phyloP scores from a whole-genome alignment of 2,888 invertebrate species.

The Spilarctia lutea region DNA sequence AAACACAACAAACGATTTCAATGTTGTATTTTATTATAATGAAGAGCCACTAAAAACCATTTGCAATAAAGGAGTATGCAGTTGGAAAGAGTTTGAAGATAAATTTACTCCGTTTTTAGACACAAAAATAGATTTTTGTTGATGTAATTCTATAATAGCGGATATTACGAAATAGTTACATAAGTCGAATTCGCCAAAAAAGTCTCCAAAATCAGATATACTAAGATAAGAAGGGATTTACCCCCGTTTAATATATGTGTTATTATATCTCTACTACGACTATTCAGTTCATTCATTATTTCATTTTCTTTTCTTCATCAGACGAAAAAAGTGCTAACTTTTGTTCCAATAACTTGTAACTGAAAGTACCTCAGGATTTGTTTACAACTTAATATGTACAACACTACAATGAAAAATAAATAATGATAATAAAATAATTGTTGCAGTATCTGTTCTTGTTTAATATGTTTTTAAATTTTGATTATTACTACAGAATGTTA shows the following conservation, averaged over 20 bases:
- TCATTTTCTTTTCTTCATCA: not conserved
- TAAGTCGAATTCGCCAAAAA: not conserved
- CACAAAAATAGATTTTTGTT: slow-evolving; percentile 64
- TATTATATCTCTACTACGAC: too few relatives aligned
- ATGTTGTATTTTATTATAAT: slow-evolving; percentile 74
- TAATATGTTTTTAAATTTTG: too few relatives aligned
- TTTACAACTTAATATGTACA: too few relatives aligned
- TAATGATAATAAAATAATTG: too few relatives aligned
- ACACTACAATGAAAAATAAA: too few relatives aligned
- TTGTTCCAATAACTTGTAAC: too few relatives aligned
- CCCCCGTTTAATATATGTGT: not conserved
- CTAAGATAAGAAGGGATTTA: not conserved
- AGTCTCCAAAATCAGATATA: not conserved
- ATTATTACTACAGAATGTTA: too few relatives aligned
- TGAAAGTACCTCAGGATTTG: too few relatives aligned
- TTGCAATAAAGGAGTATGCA: slow-evolving; percentile 73
- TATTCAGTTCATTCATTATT: not conserved
- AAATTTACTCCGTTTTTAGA: slow-evolving; percentile 65
- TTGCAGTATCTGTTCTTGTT: too few relatives aligned
- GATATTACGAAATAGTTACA: not conserved
- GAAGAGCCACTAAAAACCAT: slow-evolving; percentile 73
- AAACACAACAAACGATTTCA: slow-evolving; percentile 53
- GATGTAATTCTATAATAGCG: not conserved
- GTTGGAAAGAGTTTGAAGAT: slow-evolving; percentile 74
- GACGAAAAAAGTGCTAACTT: not conserved